Base-by-base conservation (phyloP, 2,113 vertebrate species). In the Andinoacara biseriatus region DNA sequence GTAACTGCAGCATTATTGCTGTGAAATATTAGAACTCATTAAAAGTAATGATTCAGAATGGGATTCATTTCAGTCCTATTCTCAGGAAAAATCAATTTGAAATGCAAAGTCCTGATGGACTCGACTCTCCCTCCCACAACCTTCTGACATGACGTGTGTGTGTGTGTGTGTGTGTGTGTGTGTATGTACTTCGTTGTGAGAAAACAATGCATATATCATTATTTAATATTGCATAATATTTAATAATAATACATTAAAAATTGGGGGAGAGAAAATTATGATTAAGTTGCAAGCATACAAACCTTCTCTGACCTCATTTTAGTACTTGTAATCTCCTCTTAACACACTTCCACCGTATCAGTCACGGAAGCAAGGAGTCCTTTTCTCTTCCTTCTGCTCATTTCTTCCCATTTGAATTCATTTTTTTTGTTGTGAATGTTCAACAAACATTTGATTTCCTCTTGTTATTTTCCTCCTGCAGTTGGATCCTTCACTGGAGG, bases 401-500 rank as follows among this genome's bases (percentile, higher is more conserved):
- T n/a, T 1, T 10, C 56, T 60, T 26, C 69, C 24, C 46, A 14
- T 57, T 65, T 43, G 31, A 38, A 29, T 29, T 22, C 74, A 4
- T 62, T 77, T 58, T 58, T 56, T 56, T 11, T 56, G 11, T 52
- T 17, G 11, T 58, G 58, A 35, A 38, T 46, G 13, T 67, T 20
- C 14, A 4, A 10, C 4, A 7, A 69, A 49, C n/a, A 10, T 60
- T 78, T 29, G 22, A 29, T 58, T 7, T 35, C 15, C 1, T 13
- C 58, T 57, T 49, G 81, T 18, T 14, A 3, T 43, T 8, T 11
- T 75, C 31, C 77, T 84, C 31, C 80, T 76, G 65, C 85, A 94
- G 94, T 62, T 95, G 80, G 92, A 94, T 87, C 94, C 93, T 18
- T 83, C 91, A 1, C 89, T 95, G 72, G 88, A 90, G 85, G 91